A percentile compares a stretch with the other conserved stretches of the same genome.
phyloP scores from a whole-genome alignment of 2,113 vertebrate species.

The Nycticorax nycticorax region DNA sequence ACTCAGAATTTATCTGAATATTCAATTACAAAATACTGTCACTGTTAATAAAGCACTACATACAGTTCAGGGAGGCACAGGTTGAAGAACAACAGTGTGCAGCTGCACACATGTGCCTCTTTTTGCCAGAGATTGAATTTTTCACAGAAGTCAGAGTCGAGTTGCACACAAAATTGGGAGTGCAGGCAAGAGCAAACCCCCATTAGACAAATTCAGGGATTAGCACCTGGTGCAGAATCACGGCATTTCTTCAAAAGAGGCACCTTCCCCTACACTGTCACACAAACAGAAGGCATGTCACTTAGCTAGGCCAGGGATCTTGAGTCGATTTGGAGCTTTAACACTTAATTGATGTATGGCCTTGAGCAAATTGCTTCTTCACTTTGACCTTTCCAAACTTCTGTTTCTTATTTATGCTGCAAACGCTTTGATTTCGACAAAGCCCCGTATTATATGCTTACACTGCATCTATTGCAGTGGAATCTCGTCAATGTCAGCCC shows the following conservation, averaged over 20 bases:
- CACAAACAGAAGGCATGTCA: background rate
- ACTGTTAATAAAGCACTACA: conserved; percentile 38
- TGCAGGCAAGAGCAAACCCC: background rate
- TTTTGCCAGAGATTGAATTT: background rate
- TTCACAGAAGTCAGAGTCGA: background rate
- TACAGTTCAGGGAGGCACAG: background rate
- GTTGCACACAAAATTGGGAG: background rate
- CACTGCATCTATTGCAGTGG: background rate
- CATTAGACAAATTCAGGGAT: background rate
- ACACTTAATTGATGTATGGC: background rate
- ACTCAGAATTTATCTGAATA: conserved; percentile 58
- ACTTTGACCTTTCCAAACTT: conserved; percentile 8
- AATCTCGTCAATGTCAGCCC: background rate
- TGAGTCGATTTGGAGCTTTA: background rate
- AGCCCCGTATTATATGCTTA: background rate
- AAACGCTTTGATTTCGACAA: background rate
- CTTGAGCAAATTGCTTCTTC: background rate
- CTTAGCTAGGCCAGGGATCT: background rate
- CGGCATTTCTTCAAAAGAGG: background rate
- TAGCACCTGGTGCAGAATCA: background rate
- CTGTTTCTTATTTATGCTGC: background rate
- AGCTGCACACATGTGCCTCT: background rate
- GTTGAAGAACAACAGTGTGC: background rate
- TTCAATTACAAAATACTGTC: conserved; percentile 49
- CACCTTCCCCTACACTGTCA: background rate